Percentiles rank a stretch among this genome's conserved stretches.
Conservation (phyloP, 2,888 invertebrate genomes). For the Pollenia griseotomentosa region DNA sequence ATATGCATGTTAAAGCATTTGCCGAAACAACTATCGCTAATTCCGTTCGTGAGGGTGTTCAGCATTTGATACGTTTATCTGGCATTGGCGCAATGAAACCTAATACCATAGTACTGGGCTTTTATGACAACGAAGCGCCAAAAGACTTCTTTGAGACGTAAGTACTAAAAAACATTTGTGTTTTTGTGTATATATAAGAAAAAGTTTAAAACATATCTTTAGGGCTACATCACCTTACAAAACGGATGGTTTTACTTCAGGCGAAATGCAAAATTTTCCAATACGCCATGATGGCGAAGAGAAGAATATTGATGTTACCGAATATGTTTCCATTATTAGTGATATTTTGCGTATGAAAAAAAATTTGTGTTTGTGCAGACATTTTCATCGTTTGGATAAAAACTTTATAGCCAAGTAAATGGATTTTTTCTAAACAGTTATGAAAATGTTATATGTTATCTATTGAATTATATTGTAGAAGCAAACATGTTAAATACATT, state of each 20-base stretch:
- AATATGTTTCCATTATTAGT: slow-evolving; percentile 93
- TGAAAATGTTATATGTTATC: background rate
- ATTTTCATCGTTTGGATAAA: slow-evolving; percentile 95
- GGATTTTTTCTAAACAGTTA: background rate
- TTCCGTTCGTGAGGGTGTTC: slow-evolving; percentile 94
- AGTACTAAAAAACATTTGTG: slow-evolving; percentile 76
- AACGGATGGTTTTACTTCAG: slow-evolving; percentile 86
- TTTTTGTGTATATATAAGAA: background rate
- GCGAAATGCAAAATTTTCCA: slow-evolving; percentile 85
- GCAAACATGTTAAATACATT: slow-evolving; percentile 89
- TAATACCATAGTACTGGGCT: slow-evolving; percentile 97
- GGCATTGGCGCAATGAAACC: slow-evolving; percentile 99
- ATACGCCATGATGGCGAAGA: slow-evolving; percentile 84
- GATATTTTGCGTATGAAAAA: slow-evolving; percentile 97
- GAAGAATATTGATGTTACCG: slow-evolving; percentile 85
- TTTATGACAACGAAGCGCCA: slow-evolving; percentile 91
- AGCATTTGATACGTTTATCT: slow-evolving; percentile 94
- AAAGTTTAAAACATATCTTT: background rate
- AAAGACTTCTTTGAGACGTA: slow-evolving; percentile 92
- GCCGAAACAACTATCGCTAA: slow-evolving; percentile 95
- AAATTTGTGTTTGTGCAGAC: slow-evolving; percentile 96
- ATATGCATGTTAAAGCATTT: slow-evolving; percentile 98
- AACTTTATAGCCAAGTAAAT: slow-evolving; percentile 88
- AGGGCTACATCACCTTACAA: slow-evolving; percentile 87
- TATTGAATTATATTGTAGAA: slow-evolving; percentile 76